These are phyloP conservation scores for Neolamprologus sp. DNA, from an alignment of 2,113 vertebrate genomes.

Conservation along the genomic window DNA sequence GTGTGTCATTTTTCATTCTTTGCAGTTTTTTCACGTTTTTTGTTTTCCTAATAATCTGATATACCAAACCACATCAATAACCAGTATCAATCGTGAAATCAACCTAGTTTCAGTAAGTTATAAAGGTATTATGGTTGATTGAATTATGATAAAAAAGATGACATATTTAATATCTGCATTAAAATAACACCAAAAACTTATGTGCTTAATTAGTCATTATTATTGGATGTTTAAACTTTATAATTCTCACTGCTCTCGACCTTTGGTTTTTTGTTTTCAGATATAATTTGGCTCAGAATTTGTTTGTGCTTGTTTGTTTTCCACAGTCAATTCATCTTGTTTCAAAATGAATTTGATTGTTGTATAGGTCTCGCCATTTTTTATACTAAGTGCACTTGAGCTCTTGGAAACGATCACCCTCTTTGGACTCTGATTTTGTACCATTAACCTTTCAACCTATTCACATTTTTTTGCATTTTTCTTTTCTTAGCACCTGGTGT, in stretches of 20 bases:
- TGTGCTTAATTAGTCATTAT: neutral
- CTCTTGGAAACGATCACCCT: slow-evolving; percentile 31
- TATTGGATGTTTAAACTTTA: neutral
- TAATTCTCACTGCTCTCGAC: neutral
- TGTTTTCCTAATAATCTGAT: neutral
- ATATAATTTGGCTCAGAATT: neutral
- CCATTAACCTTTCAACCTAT: slow-evolving; percentile 45
- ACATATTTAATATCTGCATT: neutral
- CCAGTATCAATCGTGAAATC: neutral
- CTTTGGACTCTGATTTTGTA: slow-evolving; percentile 27
- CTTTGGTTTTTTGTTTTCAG: neutral
- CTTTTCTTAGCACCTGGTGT: slow-evolving; percentile 74
- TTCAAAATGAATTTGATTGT: slow-evolving; percentile 1
- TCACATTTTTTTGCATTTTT: slow-evolving; percentile 49
- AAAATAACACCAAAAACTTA: neutral
- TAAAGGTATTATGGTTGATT: neutral
- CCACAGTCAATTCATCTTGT: neutral
- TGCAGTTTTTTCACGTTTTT: neutral
- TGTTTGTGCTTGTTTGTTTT: neutral
- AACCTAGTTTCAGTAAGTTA: neutral
- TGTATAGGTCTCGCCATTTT: neutral
- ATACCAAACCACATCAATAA: neutral
- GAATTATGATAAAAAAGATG: neutral
- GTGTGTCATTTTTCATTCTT: neutral
- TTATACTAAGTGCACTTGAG: neutral